These are phyloP conservation scores for Leptodactylus fallax DNA, from an alignment of 2,797 vertebrate species.

Conservation along the genomic window DNA sequence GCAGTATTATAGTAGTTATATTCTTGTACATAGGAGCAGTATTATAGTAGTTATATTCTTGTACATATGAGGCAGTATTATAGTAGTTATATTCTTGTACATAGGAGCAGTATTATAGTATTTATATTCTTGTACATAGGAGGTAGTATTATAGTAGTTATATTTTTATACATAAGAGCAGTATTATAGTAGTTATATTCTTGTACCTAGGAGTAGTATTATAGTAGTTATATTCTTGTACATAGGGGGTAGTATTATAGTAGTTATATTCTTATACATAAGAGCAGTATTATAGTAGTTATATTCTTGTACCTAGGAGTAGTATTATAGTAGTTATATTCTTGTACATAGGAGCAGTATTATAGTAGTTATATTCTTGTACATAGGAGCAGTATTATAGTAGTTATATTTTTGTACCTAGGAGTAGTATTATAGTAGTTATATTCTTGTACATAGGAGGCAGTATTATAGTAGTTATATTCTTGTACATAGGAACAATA, in stretches of 20 bases:
- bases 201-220: neutral
- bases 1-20: constrained; percentile 3
- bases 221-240: neutral
- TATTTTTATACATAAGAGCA: neutral
- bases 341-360: neutral
- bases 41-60: constrained; percentile 13
- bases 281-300: constrained; percentile 11
- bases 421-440: neutral
- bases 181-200: constrained; percentile 13
- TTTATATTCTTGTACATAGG: neutral
- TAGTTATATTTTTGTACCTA: constrained; percentile 1
- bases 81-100: constrained; percentile 4
- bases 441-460: neutral
- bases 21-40: neutral
- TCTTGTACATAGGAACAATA: neutral
- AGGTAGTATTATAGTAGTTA: neutral
- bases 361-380: neutral
- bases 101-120: constrained; percentile 6
- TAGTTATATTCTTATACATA: constrained; percentile 3
- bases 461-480: constrained; percentile 1
- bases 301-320: neutral
- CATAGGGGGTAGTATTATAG: neutral
- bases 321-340: constrained; percentile 23
- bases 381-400: neutral
- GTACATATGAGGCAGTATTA: neutral